Conservation (phyloP, 2,113 vertebrate species). For the Cheilinus undulatus region DNA sequence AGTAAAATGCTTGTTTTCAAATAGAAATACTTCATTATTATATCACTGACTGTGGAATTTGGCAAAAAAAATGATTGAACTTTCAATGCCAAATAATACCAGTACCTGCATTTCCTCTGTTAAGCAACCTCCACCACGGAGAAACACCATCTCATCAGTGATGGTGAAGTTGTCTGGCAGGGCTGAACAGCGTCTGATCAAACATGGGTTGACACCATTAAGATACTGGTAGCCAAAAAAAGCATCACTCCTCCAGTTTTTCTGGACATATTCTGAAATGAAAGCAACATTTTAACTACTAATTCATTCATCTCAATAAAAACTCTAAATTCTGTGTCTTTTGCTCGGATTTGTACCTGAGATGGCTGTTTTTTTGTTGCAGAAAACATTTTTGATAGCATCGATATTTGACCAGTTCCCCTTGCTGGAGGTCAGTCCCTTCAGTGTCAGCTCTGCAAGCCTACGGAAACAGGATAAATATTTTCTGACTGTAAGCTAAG, state of each 20-base stretch:
- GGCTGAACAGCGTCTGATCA: slow-evolving; percentile 82
- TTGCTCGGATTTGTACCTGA: slow-evolving; percentile 23
- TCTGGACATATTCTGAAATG: slow-evolving; percentile 39
- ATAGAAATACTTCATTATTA: background rate
- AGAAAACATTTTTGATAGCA: slow-evolving; percentile 44
- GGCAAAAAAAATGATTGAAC: too few species aligned
- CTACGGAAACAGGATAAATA: slow-evolving; percentile 13
- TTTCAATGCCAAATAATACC: too few species aligned
- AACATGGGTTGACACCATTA: slow-evolving; percentile 36
- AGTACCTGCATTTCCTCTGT: slow-evolving; percentile 88
- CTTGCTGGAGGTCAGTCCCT: slow-evolving; percentile 4
- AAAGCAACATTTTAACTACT: background rate
- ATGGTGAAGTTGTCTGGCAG: slow-evolving; percentile 80
- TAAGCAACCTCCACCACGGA: slow-evolving; percentile 76
- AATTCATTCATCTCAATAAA: background rate
- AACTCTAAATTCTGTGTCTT: background rate
- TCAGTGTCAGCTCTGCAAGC: slow-evolving; percentile 43
- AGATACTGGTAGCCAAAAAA: slow-evolving; percentile 78
- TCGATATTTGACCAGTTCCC: slow-evolving; percentile 19
- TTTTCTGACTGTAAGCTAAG: too few species aligned
- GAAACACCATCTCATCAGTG: slow-evolving; percentile 85
- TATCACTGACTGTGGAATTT: too few species aligned
- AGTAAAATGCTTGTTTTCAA: background rate
- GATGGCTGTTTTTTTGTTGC: slow-evolving; percentile 34
- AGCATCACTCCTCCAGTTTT: background rate